Evolutionary conservation across 2,888 invertebrate genomes (phyloP), one percentile per base, ranked within the genome.

Genomic region (Macrophya alboannulata): DNA sequence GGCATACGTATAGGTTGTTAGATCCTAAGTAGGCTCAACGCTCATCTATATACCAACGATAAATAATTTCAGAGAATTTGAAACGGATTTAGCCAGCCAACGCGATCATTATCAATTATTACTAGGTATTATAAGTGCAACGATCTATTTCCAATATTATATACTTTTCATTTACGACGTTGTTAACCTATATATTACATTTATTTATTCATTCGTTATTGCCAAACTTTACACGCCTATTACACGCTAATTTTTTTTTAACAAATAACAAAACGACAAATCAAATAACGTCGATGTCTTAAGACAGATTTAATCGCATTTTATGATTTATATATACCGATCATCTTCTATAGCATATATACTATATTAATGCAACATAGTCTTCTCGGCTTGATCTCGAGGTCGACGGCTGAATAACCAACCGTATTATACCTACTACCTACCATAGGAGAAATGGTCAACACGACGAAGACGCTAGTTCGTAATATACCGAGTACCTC

Each of bases 391-490:
- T 12, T 21, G 45, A 10, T 21, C 43, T 21, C 74, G 74, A 43
- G 74, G 74, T 74, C 74, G 21, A 45, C 74, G 15, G 45, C 74
- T 21, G 45, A 74, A 74, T n/a, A 12, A 74, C n/a, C 74, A 45
- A 45, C 21, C 15, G 21, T 45, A 10, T 21, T 45, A 21, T 21
- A 74, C 17, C 17, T 9, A 62, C 25, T 68, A 68, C 8, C 25
- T 31, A 31, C 31, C 37, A 55, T 40, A 40, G 79, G 37, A 81
- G 81, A 62, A 81, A 81, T 81, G 81, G 81, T 81, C 81, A 81
- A 62, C 81, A 21, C 81, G 43, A 62, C 43, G 59, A 40, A 77
- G 40, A 62, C 55, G 51, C 77, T 77, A 17, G n/a, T 0, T 17
- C 12, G n/a, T 12, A 21, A 40, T 74, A 74, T 45, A 21, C n/a